Evolutionary conservation across 23 tunicate genomes (phyloP), one percentile per base, ranked within the genome.

Genomic region (Phallusia fumigata): DNA sequence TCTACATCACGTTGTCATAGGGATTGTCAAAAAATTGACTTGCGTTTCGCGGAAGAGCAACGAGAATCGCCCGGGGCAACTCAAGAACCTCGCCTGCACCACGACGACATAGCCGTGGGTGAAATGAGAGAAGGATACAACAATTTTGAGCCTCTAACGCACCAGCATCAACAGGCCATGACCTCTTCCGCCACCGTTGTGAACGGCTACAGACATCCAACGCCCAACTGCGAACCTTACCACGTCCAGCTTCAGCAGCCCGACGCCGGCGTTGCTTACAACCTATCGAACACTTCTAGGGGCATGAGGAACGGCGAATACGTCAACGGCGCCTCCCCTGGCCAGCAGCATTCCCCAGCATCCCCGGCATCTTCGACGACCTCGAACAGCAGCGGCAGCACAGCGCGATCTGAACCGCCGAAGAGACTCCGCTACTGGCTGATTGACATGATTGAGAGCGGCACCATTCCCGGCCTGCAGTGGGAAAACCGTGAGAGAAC

Each of bases 361-460:
- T 84, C 87, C 36, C 86, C 86, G 18, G 87, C 87, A 19, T 53
- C 64, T 24, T 84, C 87, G 10, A 76, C 87, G 13, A 76, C 81
- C 33, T 76, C 81, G 12, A 74, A n/a, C 80, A 21, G 79, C 83
- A 80, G 73, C 36, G 72, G 87, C 24, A 73, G 72, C 10, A 28
- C 86, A 53, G 78, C 78, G 13, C 84, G 83, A 47, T 74, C 88
- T 1, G 94, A 89, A 24, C 94, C 94, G n/a, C 94, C 94, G n/a
- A 89, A 89, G 40, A 81, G 83, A 86, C 16, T 58, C 1, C 74
- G 87, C 0, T 79, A 89, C 69, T 95, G 98, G 98, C 83, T 95
- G 47, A 84, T 88, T 45, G 93, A 95, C 28, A 95, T 95, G 98
- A 95, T 95, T 53, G 82, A 88, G 73, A 81, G 96, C 78, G 95